Evolutionary conservation across 2,797 vertebrate species (phyloP), one percentile per base, ranked within the genome.

Genomic region (Amniataba percoides): DNA sequence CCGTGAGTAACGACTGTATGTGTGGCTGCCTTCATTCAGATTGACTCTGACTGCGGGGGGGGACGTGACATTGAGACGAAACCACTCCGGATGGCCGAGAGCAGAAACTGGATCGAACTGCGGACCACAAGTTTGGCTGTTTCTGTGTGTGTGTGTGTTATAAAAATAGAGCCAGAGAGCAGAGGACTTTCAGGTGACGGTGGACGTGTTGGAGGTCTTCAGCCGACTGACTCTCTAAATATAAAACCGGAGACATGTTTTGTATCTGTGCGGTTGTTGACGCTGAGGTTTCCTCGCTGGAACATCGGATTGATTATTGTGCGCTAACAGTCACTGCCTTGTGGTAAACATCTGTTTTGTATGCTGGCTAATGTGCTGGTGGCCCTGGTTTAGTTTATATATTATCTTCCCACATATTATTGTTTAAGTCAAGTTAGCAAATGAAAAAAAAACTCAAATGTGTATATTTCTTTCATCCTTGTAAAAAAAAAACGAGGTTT

Each of bases 61-160:
- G 78, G 52, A 65, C 53, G 21, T 21, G 81, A 74, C 84, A 83
- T 39, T 58, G 71, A 81, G 60, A 82, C 13, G 13, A 90, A 91
- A 93, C 88, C 86, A 36, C 89, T 90, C 85, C 78, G 83, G 83
- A 89, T 90, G 81, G 78, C 80, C 51, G 45, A 63, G 74, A 86
- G 82, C 74, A 84, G 86, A 83, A 88, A 80, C 80, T 74, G 71
- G 82, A 87, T 86, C 69, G 18, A 31, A 67, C 69, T 71, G 61
- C 65, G 53, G 77, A 87, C 92, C 90, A 65, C 90, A 87, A 4
- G 46, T 74, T 86, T 84, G 90, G 82, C 78, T 73, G 71, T 2
- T 40, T 74, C 34, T 69, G 27, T 56, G 46, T 64, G 52, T 61
- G 48, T 53, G 43, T 51, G 62, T 63, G 45, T 56, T 49, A 80